Evolutionary conservation across 2,797 vertebrate species (phyloP).

Genomic region (Arnoldichthys spilopterus): DNA sequence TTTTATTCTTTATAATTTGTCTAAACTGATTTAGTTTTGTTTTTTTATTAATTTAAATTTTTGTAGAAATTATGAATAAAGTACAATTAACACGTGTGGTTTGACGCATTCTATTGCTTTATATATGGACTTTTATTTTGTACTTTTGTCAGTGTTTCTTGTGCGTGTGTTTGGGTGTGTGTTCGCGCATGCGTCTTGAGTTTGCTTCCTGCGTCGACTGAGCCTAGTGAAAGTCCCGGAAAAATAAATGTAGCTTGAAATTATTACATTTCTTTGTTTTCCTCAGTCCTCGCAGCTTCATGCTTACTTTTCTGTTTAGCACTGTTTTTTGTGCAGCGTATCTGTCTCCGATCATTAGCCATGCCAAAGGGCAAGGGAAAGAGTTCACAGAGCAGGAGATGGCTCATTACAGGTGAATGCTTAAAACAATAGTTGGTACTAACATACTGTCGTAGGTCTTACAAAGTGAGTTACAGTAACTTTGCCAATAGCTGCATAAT

Average conservation of each 20-base stretch:
- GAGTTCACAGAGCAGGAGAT: conserved; percentile 61
- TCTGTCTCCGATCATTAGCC: conserved; percentile 47
- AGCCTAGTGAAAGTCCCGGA: neutral
- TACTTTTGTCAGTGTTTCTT: conserved; percentile 12
- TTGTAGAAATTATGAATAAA: neutral
- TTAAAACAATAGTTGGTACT: neutral
- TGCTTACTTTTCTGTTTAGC: conserved; percentile 60
- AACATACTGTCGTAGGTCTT: neutral
- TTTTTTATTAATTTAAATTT: neutral
- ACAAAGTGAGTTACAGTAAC: neutral
- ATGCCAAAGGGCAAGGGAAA: conserved; percentile 53
- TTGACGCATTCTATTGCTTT: too few species aligned
- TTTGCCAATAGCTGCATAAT: neutral
- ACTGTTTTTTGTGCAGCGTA: conserved; percentile 56
- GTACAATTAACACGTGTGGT: neutral
- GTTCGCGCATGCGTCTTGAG: conserved; percentile 37
- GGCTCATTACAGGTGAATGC: conserved; percentile 63
- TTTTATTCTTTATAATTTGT: neutral
- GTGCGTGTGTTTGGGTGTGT: too few species aligned
- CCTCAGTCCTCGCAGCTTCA: conserved; percentile 52
- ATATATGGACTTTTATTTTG: neutral
- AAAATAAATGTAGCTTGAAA: conserved; percentile 14
- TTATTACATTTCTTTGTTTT: conserved; percentile 1
- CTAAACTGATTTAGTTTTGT: neutral
- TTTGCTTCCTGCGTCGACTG: conserved; percentile 31